These are phyloP conservation scores for Phytoseiulus persimilis DNA, from an alignment of 2,888 invertebrate genomes.

Conservation along the genomic window DNA sequence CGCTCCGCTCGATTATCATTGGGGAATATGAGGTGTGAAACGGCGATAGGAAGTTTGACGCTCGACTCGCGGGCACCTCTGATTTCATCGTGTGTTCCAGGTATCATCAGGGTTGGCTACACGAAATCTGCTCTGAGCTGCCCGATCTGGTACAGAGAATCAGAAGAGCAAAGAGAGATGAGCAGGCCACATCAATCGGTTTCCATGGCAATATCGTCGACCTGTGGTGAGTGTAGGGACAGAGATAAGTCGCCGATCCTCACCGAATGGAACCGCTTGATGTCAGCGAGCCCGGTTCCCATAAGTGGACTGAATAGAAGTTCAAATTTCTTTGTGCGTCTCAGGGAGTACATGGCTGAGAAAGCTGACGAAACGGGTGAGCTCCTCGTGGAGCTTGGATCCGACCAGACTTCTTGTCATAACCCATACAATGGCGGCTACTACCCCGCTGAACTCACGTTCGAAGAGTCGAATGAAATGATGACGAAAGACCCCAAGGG, in stretches of 20 bases:
- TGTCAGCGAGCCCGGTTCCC: too few species aligned
- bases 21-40: background rate
- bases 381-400: slow-evolving; percentile 57
- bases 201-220: slow-evolving; percentile 57
- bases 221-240: slow-evolving; percentile 51
- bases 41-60: too few species aligned
- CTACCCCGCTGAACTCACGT: slow-evolving; percentile 55
- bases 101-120: slow-evolving; percentile 58
- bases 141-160: slow-evolving; percentile 52
- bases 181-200: slow-evolving; percentile 54
- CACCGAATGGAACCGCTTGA: too few species aligned
- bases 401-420: slow-evolving; percentile 60
- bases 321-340: too few species aligned
- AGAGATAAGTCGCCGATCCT: too few species aligned
- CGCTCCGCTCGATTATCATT: too few species aligned
- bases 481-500: slow-evolving; percentile 53
- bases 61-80: too few species aligned
- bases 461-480: slow-evolving; percentile 53
- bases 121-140: slow-evolving; percentile 53
- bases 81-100: slow-evolving; percentile 48
- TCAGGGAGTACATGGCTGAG: slow-evolving; percentile 55
- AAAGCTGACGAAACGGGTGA: slow-evolving; percentile 55
- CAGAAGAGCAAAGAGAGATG: slow-evolving; percentile 47
- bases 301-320: too few species aligned
- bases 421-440: slow-evolving; percentile 59